These are phyloP conservation scores for Gasterosteus aculeatus DNA, from an alignment of 2,113 vertebrate species.

Conservation along the genomic window DNA sequence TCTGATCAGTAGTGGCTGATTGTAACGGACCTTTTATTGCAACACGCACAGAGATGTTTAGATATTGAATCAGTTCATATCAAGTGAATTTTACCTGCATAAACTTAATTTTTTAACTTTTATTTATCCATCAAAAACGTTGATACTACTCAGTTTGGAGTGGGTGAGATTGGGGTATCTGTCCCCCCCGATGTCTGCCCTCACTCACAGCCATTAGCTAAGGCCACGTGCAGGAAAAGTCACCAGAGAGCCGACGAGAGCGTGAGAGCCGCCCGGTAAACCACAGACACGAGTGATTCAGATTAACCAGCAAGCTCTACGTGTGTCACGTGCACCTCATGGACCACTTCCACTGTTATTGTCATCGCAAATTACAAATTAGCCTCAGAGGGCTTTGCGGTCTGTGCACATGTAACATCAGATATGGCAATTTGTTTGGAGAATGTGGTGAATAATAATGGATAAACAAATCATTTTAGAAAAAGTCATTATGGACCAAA, in stretches of 20 bases:
- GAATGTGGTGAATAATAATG: not conserved
- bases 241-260: slow-evolving; percentile 6
- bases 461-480: not conserved
- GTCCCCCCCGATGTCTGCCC: not conserved
- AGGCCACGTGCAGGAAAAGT: slow-evolving; percentile 34
- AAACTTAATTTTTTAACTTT: not conserved
- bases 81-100: not conserved
- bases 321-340: slow-evolving; percentile 57
- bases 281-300: slow-evolving; percentile 58
- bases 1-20: not conserved
- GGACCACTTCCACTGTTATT: slow-evolving; percentile 41
- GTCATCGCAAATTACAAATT: not conserved
- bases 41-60: not conserved
- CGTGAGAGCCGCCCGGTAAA: slow-evolving; percentile 24
- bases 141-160: not conserved
- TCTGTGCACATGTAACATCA: no score
- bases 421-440: no score
- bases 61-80: not conserved
- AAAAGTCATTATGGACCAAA: not conserved
- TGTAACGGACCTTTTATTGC: not conserved
- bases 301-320: slow-evolving; percentile 30
- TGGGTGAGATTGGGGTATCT: not conserved
- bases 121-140: not conserved
- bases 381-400: no score
- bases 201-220: slow-evolving; percentile 26